These are phyloP conservation scores for Prionailurus viverrinus DNA, from an alignment of 2,113 vertebrate genomes.

Conservation along the genomic window DNA sequence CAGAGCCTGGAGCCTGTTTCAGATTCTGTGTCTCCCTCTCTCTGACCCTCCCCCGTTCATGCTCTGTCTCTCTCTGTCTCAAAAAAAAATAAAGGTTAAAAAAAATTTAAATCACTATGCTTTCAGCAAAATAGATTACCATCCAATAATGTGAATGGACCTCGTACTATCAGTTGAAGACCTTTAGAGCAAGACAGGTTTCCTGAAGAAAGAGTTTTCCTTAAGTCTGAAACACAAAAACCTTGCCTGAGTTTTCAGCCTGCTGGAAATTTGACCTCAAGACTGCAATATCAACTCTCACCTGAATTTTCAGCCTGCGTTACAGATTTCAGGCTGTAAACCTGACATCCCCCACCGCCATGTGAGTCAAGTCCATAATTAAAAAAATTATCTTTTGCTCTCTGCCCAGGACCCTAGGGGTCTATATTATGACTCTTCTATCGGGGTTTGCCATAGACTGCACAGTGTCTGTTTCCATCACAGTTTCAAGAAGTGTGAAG, in stretches of 20 bases:
- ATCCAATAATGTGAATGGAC: neutral
- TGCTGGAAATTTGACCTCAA: neutral
- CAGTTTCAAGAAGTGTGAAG: neutral
- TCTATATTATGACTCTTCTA: neutral
- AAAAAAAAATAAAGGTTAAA: too few relatives aligned
- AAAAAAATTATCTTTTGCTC: neutral
- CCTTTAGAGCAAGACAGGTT: neutral
- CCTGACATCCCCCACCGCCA: neutral
- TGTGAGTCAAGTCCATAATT: neutral
- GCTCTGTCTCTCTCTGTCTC: too few relatives aligned
- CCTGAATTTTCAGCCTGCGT: neutral
- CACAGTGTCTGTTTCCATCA: neutral
- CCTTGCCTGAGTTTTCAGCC: neutral
- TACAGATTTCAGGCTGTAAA: neutral
- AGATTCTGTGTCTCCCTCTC: too few relatives aligned
- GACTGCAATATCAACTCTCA: neutral
- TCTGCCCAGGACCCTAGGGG: neutral
- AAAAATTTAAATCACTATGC: neutral
- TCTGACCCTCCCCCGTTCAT: too few relatives aligned
- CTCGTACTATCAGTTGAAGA: neutral
- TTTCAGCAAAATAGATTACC: neutral
- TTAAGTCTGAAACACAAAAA: neutral
- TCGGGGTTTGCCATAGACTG: neutral
- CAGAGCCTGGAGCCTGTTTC: too few relatives aligned
- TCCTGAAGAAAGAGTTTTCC: conserved; percentile 4